Evolutionary conservation across 2,797 vertebrate genomes (phyloP).

Genomic region (Calcarius lapponicus): DNA sequence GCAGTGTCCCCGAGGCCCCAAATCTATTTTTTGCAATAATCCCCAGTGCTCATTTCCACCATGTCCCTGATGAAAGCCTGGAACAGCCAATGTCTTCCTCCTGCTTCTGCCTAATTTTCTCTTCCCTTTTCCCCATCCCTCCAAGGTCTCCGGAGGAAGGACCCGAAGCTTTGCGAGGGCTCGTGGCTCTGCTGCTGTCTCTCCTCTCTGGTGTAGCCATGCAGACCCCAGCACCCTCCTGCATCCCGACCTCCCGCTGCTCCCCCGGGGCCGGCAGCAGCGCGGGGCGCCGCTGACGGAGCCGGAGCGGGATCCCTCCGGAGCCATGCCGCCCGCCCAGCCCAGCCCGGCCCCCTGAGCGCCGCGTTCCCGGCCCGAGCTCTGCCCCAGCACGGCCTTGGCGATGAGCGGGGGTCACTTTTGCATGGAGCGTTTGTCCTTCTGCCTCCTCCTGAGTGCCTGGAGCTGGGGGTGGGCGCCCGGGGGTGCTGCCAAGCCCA

Average conservation of each 20-base stretch:
- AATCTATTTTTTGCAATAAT: not conserved
- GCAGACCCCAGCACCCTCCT: not conserved
- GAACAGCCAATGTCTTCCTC: not conserved
- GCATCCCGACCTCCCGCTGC: not conserved
- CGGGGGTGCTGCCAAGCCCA: conserved; percentile 84
- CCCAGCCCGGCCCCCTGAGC: not conserved
- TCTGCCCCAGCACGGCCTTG: conserved; percentile 54
- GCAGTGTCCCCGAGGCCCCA: rapidly evolving
- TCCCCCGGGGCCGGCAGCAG: not conserved
- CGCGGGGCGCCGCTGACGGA: not conserved
- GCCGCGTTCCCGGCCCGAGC: conserved; percentile 39
- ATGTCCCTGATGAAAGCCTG: not conserved
- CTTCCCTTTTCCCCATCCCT: not conserved
- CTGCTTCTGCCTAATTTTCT: conserved; percentile 42
- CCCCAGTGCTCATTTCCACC: not conserved
- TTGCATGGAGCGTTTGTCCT: conserved; percentile 75
- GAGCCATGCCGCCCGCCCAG: not conserved
- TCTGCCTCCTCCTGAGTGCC: conserved; percentile 76
- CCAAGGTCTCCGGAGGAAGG: conserved; percentile 57
- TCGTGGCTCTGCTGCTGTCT: rapidly evolving
- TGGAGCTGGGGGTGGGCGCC: conserved; percentile 73
- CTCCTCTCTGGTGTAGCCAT: conserved; percentile 44
- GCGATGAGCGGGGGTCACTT: conserved; percentile 74
- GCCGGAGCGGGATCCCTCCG: not conserved
- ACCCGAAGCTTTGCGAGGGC: not conserved